Base-by-base conservation (phyloP, 2,113 vertebrate species). In the Odontophorus gujanensis region DNA sequence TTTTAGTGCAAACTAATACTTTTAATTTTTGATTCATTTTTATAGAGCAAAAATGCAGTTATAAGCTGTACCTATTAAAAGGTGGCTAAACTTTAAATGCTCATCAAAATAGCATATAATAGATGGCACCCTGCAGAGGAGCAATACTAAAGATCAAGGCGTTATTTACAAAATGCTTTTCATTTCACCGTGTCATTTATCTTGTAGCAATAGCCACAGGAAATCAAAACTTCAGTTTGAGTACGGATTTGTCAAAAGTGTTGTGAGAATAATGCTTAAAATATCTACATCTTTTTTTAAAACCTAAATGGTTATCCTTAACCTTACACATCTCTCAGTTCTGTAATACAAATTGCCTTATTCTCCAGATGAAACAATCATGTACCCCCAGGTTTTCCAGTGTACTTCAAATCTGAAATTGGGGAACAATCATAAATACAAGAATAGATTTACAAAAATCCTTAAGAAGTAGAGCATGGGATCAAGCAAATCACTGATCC, bases 391-490 rank as follows among this genome's bases (percentile, higher is more conserved):
- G 34, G 34, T 89, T 42, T 45, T 16, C n/a, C 4, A 4, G 42
- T 32, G 59, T 7, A 38, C 40, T 50, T 28, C 28, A 67, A 72
- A 68, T 67, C 1, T 43, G 32, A 68, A 84, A 78, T 86, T 59
- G 5, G 42, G 18, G 7, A 77, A 9, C 13, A 63, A 9, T 28
- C 0, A 0, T 28, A 43, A 34, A 11, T 34, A 22, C 1, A 53
- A 53, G 69, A 66, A 69, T 36, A 30, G 6, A 5, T 84, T 76
- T n/a, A 8, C 26, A 65, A 79, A 86, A 9, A 32, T 22, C 6
- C 7, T 38, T 71, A 12, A 77, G 12, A 80, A 85, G 32, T 32
- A 57, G 7, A 71, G 1, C 7, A 43, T 34, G 12, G 7, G 4
- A 62, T 76, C 8, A 77, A 69, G 36, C 6, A 61, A 32, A 38